phyloP scores from a whole-genome alignment of 2,888 invertebrate species.

The Chesias legatella region DNA sequence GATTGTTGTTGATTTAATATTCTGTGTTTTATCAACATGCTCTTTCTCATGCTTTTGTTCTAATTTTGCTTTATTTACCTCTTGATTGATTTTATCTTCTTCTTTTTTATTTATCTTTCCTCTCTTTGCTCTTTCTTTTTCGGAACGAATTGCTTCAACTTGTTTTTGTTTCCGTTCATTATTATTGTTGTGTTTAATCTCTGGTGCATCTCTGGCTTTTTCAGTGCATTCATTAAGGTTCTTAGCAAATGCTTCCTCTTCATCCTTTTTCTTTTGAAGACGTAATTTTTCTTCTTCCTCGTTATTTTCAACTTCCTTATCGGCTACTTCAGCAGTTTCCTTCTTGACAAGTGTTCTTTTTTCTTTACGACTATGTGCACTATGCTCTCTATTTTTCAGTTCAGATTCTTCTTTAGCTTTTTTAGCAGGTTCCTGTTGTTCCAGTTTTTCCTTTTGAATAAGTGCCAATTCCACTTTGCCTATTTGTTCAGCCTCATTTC shows the following conservation, averaged over 20 bases:
- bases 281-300: background rate
- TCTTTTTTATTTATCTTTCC: background rate
- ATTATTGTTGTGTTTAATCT: conserved; percentile 12
- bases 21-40: background rate
- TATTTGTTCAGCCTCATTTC: conserved; percentile 3
- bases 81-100: background rate
- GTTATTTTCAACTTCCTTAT: too few relatives aligned
- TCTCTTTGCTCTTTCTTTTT: conserved; percentile 5
- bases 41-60: background rate
- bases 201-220: conserved; percentile 11
- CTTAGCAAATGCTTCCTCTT: background rate
- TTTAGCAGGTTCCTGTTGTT: conserved; percentile 9
- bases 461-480: conserved; percentile 7
- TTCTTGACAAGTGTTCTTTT: too few relatives aligned
- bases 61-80: background rate
- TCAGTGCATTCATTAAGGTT: conserved; percentile 5
- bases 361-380: too few relatives aligned
- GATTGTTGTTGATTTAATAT: too few relatives aligned
- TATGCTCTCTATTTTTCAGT: conserved; percentile 5
- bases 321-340: too few relatives aligned
- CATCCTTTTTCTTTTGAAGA: conserved; percentile 2
- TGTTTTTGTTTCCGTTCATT: conserved; percentile 4
- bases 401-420: conserved; percentile 2
- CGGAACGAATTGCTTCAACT: conserved; percentile 15
- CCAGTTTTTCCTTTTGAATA: conserved; percentile 16